Evolutionary conservation across 2,797 vertebrate species (phyloP), one percentile per base, ranked within the genome.

Genomic region (Dallia pectoralis): DNA sequence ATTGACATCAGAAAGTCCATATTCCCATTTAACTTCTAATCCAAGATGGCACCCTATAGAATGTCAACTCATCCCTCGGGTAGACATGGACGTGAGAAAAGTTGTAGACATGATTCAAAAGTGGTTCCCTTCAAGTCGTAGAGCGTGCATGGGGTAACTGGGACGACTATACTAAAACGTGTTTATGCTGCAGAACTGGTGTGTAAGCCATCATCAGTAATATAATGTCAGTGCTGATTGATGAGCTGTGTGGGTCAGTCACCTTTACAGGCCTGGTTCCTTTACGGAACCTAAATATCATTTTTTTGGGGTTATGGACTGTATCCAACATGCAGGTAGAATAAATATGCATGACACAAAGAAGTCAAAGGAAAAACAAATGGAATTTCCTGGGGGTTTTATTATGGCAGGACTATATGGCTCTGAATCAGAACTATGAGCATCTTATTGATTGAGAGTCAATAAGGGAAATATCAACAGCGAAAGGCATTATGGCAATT

Each of bases 221-320:
- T 14, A 66, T 36, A 15, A 66, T 44, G 40, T 66, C 64, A 40
- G 19, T n/a, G 64, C 19, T 66, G 19, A 66, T 33, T 66, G 63
- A n/a, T 36, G 15, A 63, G 61, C 61, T 8, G 40, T 14, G 14
- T 1, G 8, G 3, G 14, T 44, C 40, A 44, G 29, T 63, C 59
- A 32, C 27, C 27, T 32, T 33, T 66, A 22, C 19, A 66, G 63
- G 32, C 18, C 32, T n/a, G 36, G 36, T 40, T 6, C 33, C 33
- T 36, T 3, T 40, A 40, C 36, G 14, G 40, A 44, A 44, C 40
- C 40, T 14, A 14, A 12, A 44, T 44, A 11, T 44, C 5, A 11
- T 44, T 0, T 1, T 11, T 44, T 12, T 36, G 14, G 40, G 40
- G 40, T 44, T 36, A 15, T 22, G 19, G 25, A 3, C 40, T 47